Evolutionary conservation across 2,888 invertebrate genomes (phyloP).

Genomic region (Dichetophora obliterata): DNA sequence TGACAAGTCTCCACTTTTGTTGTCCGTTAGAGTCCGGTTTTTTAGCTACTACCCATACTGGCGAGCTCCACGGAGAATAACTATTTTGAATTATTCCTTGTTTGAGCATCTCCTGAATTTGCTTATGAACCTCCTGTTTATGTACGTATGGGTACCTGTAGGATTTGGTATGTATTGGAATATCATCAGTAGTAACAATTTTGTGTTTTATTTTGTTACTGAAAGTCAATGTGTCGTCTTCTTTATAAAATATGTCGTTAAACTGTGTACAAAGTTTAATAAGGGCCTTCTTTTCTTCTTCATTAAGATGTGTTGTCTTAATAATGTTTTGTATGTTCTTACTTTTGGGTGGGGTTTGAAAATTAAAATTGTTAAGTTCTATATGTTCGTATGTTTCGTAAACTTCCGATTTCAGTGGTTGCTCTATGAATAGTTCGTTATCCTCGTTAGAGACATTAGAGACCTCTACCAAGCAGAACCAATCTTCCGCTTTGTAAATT

Average conservation of each 20-base stretch:
- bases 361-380: slow-evolving; percentile 4
- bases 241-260: slow-evolving; percentile 19
- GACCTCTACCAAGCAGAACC: background rate
- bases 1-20: slow-evolving; percentile 38
- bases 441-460: background rate
- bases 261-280: background rate
- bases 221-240: background rate
- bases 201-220: slow-evolving; percentile 13
- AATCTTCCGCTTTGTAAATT: background rate
- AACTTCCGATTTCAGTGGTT: background rate
- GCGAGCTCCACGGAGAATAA: slow-evolving; percentile 30
- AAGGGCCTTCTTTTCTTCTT: background rate
- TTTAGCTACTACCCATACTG: slow-evolving; percentile 39
- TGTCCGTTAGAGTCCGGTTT: slow-evolving; percentile 28
- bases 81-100: slow-evolving; percentile 33
- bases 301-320: background rate
- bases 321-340: background rate
- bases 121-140: slow-evolving; percentile 27
- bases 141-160: slow-evolving; percentile 32
- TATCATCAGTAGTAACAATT: slow-evolving; percentile 20
- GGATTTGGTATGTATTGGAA: slow-evolving; percentile 16
- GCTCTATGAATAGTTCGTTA: background rate
- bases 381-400: background rate
- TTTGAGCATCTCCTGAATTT: slow-evolving; percentile 31
- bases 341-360: background rate